Evolutionary conservation across 2,888 invertebrate genomes (phyloP).

Genomic region (Choreutis nemorana): DNA sequence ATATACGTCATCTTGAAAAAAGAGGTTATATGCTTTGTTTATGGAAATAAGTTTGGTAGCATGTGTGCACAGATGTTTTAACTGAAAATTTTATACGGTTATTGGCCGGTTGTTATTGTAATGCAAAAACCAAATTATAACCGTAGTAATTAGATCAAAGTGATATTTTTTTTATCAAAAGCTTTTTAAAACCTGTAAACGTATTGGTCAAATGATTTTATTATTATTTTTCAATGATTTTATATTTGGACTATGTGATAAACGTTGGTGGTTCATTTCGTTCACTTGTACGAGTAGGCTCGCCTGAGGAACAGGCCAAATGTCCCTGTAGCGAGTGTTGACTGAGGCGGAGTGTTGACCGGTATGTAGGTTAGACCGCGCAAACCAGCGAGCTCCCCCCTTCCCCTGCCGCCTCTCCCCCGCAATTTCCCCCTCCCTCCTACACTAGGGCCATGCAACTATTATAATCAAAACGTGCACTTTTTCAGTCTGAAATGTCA

Average conservation of each 20-base stretch:
- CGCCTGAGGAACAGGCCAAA: slow-evolving; percentile 42
- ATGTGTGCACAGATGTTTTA: slow-evolving; percentile 36
- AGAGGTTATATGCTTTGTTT: slow-evolving; percentile 24
- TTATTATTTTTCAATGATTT: too few relatives aligned
- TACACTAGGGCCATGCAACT: slow-evolving; percentile 42
- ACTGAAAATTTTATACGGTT: slow-evolving; percentile 26
- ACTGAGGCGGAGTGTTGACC: slow-evolving; percentile 67
- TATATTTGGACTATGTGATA: too few relatives aligned
- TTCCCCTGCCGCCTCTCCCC: slow-evolving; percentile 17
- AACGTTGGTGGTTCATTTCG: too few relatives aligned
- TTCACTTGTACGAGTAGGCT: slow-evolving; percentile 32
- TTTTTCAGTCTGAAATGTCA: slow-evolving; percentile 53
- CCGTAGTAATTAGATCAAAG: too few relatives aligned
- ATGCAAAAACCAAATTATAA: slow-evolving; percentile 22
- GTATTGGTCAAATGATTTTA: too few relatives aligned
- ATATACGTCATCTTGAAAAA: too few relatives aligned
- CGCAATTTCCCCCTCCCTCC: slow-evolving; percentile 15
- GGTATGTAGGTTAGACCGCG: slow-evolving; percentile 64
- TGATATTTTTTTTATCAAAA: too few relatives aligned
- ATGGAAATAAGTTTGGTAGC: slow-evolving; percentile 17
- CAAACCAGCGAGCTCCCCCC: slow-evolving; percentile 38
- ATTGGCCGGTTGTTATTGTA: slow-evolving; percentile 25
- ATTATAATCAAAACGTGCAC: slow-evolving; percentile 48
- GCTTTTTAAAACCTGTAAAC: too few relatives aligned
- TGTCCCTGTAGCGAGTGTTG: slow-evolving; percentile 67